Conservation (phyloP, 1,140 invertebrate species). For the Achroia grisella region DNA sequence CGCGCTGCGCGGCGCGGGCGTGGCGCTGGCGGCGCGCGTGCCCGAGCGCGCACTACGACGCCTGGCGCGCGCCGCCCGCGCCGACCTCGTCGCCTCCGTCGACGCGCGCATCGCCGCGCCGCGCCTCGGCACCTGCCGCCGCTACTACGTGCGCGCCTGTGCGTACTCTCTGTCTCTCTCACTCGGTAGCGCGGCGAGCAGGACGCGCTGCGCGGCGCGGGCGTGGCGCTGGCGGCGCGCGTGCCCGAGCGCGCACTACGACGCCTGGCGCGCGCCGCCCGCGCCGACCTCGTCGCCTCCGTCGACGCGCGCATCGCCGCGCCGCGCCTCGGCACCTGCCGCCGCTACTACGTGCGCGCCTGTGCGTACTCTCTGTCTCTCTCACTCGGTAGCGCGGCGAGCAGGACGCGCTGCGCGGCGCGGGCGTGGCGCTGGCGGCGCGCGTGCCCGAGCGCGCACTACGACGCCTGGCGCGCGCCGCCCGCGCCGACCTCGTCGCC, state of each 20-base stretch:
- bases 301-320: conserved; percentile 90
- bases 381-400: too few species aligned
- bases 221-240: conserved; percentile 91
- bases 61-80: conserved; percentile 87
- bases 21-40: conserved; percentile 92
- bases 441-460: conserved; percentile 92
- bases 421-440: conserved; percentile 88
- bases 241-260: conserved; percentile 91
- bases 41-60: conserved; percentile 89
- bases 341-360: too few species aligned
- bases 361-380: too few species aligned
- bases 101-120: conserved; percentile 90
- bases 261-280: conserved; percentile 86
- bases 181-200: conserved; percentile 90
- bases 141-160: too few species aligned
- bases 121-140: conserved; percentile 85
- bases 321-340: conserved; percentile 89
- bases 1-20: conserved; percentile 83
- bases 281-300: conserved; percentile 91
- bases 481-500: conserved; percentile 90
- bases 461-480: conserved; percentile 86
- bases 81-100: conserved; percentile 91
- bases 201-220: conserved; percentile 85
- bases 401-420: conserved; percentile 87
- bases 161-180: too few species aligned